Conservation (phyloP, 1,140 invertebrate species). For the Zaprionus tsacasi region DNA sequence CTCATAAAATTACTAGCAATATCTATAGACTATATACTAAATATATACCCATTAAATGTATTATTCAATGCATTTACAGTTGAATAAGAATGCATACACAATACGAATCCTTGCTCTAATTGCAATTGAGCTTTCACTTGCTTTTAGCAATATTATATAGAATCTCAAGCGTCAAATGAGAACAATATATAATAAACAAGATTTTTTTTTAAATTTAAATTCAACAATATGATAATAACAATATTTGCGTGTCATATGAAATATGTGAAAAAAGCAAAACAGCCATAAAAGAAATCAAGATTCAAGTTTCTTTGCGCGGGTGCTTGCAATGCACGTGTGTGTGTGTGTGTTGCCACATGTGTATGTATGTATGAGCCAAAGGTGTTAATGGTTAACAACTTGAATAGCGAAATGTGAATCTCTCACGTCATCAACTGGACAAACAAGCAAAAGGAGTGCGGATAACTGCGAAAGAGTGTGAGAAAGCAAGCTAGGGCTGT, state of each 20-base stretch:
- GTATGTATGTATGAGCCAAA: slow-evolving; percentile 34
- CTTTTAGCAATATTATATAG: neutral
- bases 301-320: slow-evolving; percentile 22
- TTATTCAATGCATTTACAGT: neutral
- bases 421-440: slow-evolving; percentile 53
- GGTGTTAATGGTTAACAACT: slow-evolving; percentile 65
- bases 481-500: neutral
- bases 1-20: neutral
- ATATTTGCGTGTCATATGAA: slow-evolving; percentile 27
- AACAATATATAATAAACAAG: slow-evolving; percentile 20
- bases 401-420: slow-evolving; percentile 67
- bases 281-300: slow-evolving; percentile 41
- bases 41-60: neutral
- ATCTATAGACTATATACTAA: neutral
- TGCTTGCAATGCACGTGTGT: neutral
- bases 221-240: slow-evolving; percentile 6
- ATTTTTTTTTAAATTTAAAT: neutral
- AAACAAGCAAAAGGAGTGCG: slow-evolving; percentile 57
- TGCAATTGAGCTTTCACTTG: slow-evolving; percentile 10
- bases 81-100: neutral
- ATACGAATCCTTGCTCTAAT: neutral
- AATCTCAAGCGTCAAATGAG: neutral
- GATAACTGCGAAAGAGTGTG: neutral
- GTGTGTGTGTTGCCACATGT: slow-evolving; percentile 14
- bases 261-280: slow-evolving; percentile 44